These are phyloP conservation scores for Coreoperca whiteheadi DNA, from an alignment of 2,113 vertebrate genomes.

Conservation along the genomic window DNA sequence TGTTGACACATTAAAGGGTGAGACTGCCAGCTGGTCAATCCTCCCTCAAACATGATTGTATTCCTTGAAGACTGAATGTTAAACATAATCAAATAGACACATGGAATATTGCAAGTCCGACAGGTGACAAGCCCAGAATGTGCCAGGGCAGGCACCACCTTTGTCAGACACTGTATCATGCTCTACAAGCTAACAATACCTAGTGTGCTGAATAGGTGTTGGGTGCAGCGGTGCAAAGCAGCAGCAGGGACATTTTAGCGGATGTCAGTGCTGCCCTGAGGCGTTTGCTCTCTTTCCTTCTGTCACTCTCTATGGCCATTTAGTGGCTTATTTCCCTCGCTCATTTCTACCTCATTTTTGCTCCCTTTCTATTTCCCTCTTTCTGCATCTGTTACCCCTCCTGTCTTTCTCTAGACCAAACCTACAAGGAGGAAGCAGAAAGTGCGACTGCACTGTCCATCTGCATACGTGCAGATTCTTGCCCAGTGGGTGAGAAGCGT, in stretches of 20 bases:
- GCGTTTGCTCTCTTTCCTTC: constrained; percentile 41
- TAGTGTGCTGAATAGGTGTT: constrained; percentile 63
- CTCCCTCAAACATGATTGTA: background rate
- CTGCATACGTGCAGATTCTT: no score
- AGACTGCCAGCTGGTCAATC: constrained; percentile 4
- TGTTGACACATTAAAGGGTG: constrained; percentile 2
- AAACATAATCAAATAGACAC: constrained; percentile 28
- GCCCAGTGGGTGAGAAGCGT: constrained; percentile 23
- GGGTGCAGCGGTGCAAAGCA: constrained; percentile 69
- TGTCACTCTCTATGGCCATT: constrained; percentile 4
- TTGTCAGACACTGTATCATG: constrained; percentile 40
- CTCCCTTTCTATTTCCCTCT: background rate
- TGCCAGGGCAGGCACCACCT: constrained; percentile 30
- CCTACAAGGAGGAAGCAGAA: background rate
- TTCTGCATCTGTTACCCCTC: background rate
- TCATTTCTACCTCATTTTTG: constrained; percentile 25
- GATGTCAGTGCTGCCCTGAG: constrained; percentile 73
- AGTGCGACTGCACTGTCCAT: constrained; percentile 30
- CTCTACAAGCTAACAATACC: constrained; percentile 46
- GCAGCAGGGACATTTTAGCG: constrained; percentile 72
- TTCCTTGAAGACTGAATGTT: constrained; percentile 28
- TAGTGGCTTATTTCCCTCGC: constrained; percentile 13
- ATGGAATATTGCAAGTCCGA: constrained; percentile 16
- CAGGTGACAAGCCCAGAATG: constrained; percentile 42
- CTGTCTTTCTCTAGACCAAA: background rate